phyloP scores from a whole-genome alignment of 2,113 vertebrate genomes.

The Nanorana parkeri region DNA sequence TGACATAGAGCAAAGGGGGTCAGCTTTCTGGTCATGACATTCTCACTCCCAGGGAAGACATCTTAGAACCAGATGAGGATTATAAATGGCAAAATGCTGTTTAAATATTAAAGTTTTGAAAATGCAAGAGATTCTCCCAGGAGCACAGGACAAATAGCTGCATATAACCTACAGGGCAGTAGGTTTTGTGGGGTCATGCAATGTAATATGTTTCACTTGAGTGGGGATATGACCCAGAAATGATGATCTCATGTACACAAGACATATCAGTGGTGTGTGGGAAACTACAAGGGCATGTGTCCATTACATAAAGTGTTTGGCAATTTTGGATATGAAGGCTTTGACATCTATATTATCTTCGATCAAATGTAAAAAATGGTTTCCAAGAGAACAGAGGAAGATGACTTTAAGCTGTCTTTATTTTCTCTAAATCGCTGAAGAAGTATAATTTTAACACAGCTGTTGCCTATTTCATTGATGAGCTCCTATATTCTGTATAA shows the following conservation, averaged over 20 bases:
- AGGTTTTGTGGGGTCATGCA: slow-evolving; percentile 54
- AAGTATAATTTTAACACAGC: too few relatives aligned
- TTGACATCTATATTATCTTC: not conserved
- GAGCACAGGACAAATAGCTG: slow-evolving; percentile 55
- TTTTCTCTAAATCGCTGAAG: too few relatives aligned
- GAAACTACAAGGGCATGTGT: not conserved
- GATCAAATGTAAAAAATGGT: not conserved
- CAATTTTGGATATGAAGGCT: not conserved
- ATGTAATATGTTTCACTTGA: slow-evolving; percentile 47
- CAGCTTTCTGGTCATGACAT: slow-evolving; percentile 40
- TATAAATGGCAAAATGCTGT: slow-evolving; percentile 54
- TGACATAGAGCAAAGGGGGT: slow-evolving; percentile 33
- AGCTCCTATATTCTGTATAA: too few relatives aligned
- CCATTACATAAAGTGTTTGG: not conserved
- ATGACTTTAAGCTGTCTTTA: too few relatives aligned
- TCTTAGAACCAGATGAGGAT: slow-evolving; percentile 50
- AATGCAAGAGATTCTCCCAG: slow-evolving; percentile 53
- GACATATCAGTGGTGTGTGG: slow-evolving; percentile 24
- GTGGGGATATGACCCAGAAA: slow-evolving; percentile 39
- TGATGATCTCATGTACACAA: slow-evolving; percentile 47
- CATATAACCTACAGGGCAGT: slow-evolving; percentile 52
- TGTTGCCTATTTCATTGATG: too few relatives aligned
- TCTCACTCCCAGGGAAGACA: slow-evolving; percentile 52
- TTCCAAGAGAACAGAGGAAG: not conserved
- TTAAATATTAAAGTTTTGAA: slow-evolving; percentile 57